Conservation (phyloP, 2,113 vertebrate genomes). For the Recurvirostra avosetta region DNA sequence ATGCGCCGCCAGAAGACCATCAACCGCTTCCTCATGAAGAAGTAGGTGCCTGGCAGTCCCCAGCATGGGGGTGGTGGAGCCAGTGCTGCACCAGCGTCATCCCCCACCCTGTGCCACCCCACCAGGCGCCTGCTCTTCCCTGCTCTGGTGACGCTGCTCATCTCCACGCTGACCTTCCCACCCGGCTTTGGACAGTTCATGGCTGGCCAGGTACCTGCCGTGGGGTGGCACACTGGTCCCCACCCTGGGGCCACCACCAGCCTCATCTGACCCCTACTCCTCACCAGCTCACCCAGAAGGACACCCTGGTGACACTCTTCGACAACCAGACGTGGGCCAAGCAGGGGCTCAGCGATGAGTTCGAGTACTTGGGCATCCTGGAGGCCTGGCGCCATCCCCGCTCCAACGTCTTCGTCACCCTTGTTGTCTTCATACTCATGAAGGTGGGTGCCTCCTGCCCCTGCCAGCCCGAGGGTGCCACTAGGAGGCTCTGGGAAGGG, state of each 20-base stretch:
- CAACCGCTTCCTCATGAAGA: conserved; percentile 98
- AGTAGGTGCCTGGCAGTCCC: conserved; percentile 74
- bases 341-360: conserved; percentile 86
- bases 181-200: conserved; percentile 98
- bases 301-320: conserved; percentile 91
- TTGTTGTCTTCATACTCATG: conserved; percentile 96
- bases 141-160: conserved; percentile 88
- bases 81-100: background rate
- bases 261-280: background rate
- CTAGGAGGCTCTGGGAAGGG: background rate
- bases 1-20: conserved; percentile 97
- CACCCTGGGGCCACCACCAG: background rate
- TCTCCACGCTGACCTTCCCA: conserved; percentile 92
- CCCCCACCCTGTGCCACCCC: background rate
- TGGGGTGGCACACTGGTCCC: background rate
- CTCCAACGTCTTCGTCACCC: conserved; percentile 91
- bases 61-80: fast-evolving
- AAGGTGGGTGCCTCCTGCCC: conserved; percentile 76
- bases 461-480: background rate
- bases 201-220: conserved; percentile 85
- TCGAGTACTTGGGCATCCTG: conserved; percentile 83
- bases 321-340: conserved; percentile 96
- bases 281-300: conserved; percentile 92
- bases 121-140: conserved; percentile 91
- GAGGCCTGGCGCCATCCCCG: conserved; percentile 90